A percentile compares a stretch with the other conserved stretches of the same genome.
These are phyloP conservation scores for Paelopatides confundens DNA, from an alignment of 53 echinoderm and acorn worm species.

Conservation along the genomic window DNA sequence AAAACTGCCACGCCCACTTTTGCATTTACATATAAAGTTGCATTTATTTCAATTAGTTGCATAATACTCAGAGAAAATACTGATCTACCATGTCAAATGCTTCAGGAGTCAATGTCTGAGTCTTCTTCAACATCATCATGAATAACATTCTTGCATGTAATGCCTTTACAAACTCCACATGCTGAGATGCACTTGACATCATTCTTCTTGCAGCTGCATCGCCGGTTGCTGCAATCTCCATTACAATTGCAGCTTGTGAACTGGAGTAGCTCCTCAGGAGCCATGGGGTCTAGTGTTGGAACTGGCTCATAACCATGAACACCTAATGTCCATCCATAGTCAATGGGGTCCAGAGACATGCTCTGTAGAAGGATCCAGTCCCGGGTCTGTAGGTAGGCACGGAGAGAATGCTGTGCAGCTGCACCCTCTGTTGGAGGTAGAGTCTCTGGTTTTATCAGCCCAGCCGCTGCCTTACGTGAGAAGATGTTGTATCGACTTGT, in stretches of 20 bases:
- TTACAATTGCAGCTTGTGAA: neutral
- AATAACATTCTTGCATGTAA: neutral
- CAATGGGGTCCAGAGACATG: constrained; percentile 3
- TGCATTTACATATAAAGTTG: no score
- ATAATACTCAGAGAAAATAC: no score
- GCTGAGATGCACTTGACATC: constrained; percentile 40
- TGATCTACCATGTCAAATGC: no score
- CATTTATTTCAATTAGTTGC: no score
- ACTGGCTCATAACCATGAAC: constrained; percentile 26
- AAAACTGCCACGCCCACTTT: no score
- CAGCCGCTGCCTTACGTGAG: constrained; percentile 6
- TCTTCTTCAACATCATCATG: no score
- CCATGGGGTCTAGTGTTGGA: neutral
- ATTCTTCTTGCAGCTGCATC: no score
- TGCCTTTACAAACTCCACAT: constrained; percentile 28
- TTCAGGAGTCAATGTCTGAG: no score
- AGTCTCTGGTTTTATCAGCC: neutral
- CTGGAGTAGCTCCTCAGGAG: neutral
- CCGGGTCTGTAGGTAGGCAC: no score
- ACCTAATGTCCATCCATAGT: neutral
- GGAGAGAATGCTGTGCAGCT: no score
- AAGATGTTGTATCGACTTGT: neutral
- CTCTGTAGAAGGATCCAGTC: no score
- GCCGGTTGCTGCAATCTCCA: no score
- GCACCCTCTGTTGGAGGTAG: constrained; percentile 7